These are phyloP conservation scores for Syritta pipiens DNA, from an alignment of 2,888 invertebrate species.

Conservation along the genomic window DNA sequence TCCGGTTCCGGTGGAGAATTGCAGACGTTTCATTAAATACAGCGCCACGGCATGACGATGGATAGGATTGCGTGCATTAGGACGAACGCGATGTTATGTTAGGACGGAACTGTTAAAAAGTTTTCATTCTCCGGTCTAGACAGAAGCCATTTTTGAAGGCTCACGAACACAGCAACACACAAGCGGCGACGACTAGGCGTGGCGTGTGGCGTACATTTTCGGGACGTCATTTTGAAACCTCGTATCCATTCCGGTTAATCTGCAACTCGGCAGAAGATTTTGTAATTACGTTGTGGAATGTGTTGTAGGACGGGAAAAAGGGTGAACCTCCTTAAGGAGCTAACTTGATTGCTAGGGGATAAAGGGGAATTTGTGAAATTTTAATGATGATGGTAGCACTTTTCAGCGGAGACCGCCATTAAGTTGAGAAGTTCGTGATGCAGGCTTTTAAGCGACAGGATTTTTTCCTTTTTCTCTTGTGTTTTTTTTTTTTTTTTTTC, in stretches of 20 bases:
- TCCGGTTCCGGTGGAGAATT: slow-evolving; percentile 45
- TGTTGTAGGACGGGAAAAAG: not conserved
- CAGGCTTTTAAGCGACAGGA: slow-evolving; percentile 29
- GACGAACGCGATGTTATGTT: slow-evolving; percentile 17
- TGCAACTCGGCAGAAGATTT: slow-evolving; percentile 34
- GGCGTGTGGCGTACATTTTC: slow-evolving; percentile 27
- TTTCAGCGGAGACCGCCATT: slow-evolving; percentile 31
- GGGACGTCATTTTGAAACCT: slow-evolving; percentile 25
- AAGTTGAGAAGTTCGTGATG: slow-evolving; percentile 49
- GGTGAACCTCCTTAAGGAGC: slow-evolving; percentile 34
- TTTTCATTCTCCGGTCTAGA: slow-evolving; percentile 62
- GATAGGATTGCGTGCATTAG: slow-evolving; percentile 46
- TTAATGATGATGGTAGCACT: slow-evolving; percentile 60
- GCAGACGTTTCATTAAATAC: slow-evolving; percentile 56
- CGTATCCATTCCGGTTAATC: slow-evolving; percentile 63
- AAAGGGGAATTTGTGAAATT: slow-evolving; percentile 50
- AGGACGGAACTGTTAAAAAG: slow-evolving; percentile 35
- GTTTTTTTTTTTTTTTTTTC: no score
- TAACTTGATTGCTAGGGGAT: slow-evolving; percentile 57
- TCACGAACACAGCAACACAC: slow-evolving; percentile 16
- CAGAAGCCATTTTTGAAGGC: slow-evolving; percentile 53
- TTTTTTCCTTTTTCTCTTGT: no score
- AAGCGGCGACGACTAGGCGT: not conserved
- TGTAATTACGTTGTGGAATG: slow-evolving; percentile 46
- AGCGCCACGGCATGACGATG: not conserved